Conservation (phyloP, 2,113 vertebrate genomes). For the Bungarus multicinctus region DNA sequence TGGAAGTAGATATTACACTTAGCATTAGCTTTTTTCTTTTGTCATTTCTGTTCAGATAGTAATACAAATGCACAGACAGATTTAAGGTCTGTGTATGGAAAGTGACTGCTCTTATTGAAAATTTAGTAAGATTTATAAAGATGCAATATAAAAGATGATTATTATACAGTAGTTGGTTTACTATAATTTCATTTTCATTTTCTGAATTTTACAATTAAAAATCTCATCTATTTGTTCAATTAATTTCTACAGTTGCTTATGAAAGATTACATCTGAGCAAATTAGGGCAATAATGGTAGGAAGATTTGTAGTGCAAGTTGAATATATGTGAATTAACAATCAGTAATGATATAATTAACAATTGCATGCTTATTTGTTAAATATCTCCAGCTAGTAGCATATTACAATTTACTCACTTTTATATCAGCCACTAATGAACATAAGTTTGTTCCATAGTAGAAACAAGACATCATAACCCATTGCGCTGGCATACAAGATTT, state of each 20-base stretch:
- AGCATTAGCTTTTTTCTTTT: background rate
- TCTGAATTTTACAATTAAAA: background rate
- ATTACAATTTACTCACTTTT: background rate
- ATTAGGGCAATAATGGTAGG: background rate
- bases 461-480: background rate
- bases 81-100: background rate
- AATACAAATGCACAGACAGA: background rate
- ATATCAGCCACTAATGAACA: background rate
- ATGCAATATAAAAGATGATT: background rate
- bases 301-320: background rate
- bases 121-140: background rate
- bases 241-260: background rate
- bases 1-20: constrained; percentile 38
- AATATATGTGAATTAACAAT: background rate
- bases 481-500: background rate
- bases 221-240: background rate
- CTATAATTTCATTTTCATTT: background rate
- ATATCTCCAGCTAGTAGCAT: background rate
- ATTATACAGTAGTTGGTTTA: background rate
- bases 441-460: background rate
- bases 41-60: background rate
- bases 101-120: background rate
- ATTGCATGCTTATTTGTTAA: background rate
- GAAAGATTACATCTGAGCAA: background rate
- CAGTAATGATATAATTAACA: background rate